Percentiles rank a stretch among this genome's conserved stretches.
These are phyloP conservation scores for Pollenia amentaria DNA, from an alignment of 2,888 invertebrate genomes.

Conservation along the genomic window DNA sequence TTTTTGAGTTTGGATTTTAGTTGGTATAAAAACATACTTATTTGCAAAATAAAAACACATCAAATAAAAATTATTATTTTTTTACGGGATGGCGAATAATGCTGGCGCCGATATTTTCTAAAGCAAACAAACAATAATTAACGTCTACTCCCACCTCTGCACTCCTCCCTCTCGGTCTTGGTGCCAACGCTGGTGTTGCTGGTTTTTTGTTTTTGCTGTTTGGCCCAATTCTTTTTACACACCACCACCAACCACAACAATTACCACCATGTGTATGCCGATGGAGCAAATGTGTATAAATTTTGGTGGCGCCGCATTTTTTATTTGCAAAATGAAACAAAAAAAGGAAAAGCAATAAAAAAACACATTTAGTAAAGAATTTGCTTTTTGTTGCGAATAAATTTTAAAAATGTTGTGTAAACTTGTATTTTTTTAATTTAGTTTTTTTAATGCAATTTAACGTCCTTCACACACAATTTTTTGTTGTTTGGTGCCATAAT, in stretches of 20 bases:
- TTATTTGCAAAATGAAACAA: slow-evolving; percentile 40
- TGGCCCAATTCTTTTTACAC: slow-evolving; percentile 54
- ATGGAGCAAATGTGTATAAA: slow-evolving; percentile 52
- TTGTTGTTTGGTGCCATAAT: neutral
- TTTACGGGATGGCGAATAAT: slow-evolving; percentile 30
- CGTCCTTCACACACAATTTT: slow-evolving; percentile 47
- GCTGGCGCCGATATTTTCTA: slow-evolving; percentile 51
- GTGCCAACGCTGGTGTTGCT: neutral
- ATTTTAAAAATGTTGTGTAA: slow-evolving; percentile 30
- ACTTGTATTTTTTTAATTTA: slow-evolving; percentile 3
- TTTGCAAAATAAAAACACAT: slow-evolving; percentile 48
- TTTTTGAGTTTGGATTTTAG: no score
- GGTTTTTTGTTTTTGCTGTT: slow-evolving; percentile 10
- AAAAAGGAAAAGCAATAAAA: slow-evolving; percentile 16
- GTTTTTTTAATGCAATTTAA: slow-evolving; percentile 37
- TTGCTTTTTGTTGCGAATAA: neutral
- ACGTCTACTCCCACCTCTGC: slow-evolving; percentile 18
- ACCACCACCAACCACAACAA: neutral
- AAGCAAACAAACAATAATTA: slow-evolving; percentile 55
- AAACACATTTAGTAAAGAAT: neutral
- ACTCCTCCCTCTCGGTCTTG: neutral
- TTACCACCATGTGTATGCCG: slow-evolving; percentile 22
- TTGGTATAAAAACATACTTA: neutral
- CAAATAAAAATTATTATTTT: slow-evolving; percentile 29
- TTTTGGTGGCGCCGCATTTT: slow-evolving; percentile 62